These are phyloP conservation scores for Puffinus mauretanicus DNA, from an alignment of 2,113 vertebrate species.

Conservation along the genomic window DNA sequence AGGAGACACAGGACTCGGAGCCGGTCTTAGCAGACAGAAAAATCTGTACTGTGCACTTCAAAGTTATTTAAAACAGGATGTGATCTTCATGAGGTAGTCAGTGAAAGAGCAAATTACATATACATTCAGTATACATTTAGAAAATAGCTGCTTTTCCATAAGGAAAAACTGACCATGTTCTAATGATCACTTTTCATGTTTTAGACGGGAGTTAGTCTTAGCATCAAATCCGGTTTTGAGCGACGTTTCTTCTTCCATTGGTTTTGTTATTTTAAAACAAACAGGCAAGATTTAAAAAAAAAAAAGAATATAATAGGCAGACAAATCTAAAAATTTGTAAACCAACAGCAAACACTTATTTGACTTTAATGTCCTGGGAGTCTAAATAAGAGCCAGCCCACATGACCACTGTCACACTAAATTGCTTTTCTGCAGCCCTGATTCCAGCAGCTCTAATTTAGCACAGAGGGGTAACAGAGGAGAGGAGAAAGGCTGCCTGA, in stretches of 20 bases:
- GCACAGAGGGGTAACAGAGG: background rate
- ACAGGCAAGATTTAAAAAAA: background rate
- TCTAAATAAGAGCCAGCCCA: background rate
- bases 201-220: background rate
- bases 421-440: background rate
- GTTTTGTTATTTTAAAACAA: background rate
- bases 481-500: background rate
- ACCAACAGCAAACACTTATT: background rate
- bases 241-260: background rate
- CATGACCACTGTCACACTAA: background rate
- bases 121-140: background rate
- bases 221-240: background rate
- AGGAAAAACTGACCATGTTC: background rate
- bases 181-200: background rate
- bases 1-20: background rate
- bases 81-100: background rate
- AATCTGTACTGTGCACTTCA: background rate
- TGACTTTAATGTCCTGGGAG: background rate
- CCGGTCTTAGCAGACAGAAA: background rate
- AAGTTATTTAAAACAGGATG: background rate
- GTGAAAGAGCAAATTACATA: background rate
- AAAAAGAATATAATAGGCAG: background rate
- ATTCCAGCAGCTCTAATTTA: slow-evolving; percentile 23
- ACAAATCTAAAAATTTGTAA: background rate
- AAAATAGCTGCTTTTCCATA: background rate